Conservation (phyloP, 2,888 invertebrate genomes). For the Parasteatoda lunata region DNA sequence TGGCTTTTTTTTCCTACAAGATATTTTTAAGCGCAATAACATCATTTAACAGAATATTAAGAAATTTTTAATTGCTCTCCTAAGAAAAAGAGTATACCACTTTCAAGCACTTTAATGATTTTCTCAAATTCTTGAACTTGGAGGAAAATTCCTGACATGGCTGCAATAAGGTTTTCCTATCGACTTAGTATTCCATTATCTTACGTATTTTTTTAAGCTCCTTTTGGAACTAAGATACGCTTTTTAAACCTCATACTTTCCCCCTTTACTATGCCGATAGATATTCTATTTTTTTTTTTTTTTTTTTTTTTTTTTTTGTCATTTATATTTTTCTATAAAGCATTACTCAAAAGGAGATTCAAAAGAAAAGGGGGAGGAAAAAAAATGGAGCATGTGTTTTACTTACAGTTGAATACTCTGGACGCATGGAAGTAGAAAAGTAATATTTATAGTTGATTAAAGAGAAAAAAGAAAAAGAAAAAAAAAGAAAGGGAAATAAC, state of each 20-base stretch:
- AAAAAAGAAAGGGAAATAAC: not conserved
- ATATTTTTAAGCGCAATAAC: too few species aligned
- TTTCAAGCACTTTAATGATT: too few species aligned
- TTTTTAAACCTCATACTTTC: not conserved
- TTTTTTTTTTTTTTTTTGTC: not conserved
- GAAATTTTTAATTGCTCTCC: too few species aligned
- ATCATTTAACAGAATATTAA: too few species aligned
- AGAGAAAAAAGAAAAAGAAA: too few species aligned
- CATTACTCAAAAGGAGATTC: too few species aligned
- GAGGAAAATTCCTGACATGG: too few species aligned
- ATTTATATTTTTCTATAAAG: too few species aligned
- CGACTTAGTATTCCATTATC: not conserved
- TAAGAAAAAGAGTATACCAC: too few species aligned
- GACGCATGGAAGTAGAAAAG: constrained; percentile 12
- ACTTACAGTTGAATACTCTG: constrained; percentile 23
- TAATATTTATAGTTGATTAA: not conserved
- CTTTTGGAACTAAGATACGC: not conserved
- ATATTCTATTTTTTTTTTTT: not conserved
- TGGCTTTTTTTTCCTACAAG: too few species aligned
- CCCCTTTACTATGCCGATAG: not conserved
- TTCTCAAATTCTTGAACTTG: too few species aligned
- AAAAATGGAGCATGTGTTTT: constrained; percentile 41
- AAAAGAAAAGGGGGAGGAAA: too few species aligned
- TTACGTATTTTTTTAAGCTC: not conserved
- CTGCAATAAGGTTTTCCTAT: not conserved